These are phyloP conservation scores for Sebastes steindachneri DNA, from an alignment of 2,797 vertebrate genomes.

Conservation along the genomic window DNA sequence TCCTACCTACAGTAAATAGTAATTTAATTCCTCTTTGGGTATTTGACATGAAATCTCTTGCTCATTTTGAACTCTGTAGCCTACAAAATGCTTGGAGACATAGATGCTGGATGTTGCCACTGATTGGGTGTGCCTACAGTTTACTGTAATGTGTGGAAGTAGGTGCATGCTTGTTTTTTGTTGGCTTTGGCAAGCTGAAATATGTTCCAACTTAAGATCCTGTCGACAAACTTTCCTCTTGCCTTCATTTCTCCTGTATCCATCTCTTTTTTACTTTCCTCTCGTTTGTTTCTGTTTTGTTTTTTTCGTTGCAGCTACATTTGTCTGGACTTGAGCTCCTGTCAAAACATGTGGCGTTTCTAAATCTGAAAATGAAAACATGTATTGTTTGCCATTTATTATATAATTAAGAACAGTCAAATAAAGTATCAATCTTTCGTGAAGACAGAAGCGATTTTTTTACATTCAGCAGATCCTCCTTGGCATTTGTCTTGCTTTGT, in stretches of 20 bases:
- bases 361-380: constrained; percentile 35
- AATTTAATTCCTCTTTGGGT: constrained; percentile 70
- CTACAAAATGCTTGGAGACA: constrained; percentile 60
- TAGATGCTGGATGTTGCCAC: constrained; percentile 59
- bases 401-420: constrained; percentile 5
- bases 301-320: constrained; percentile 35
- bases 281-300: constrained; percentile 4
- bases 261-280: background rate
- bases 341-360: constrained; percentile 31
- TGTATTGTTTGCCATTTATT: background rate
- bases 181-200: constrained; percentile 67
- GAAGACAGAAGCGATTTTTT: background rate
- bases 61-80: constrained; percentile 53
- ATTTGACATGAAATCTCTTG: constrained; percentile 58
- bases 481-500: constrained; percentile 21
- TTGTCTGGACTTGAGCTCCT: constrained; percentile 53
- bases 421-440: constrained; percentile 16
- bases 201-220: constrained; percentile 69
- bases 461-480: background rate
- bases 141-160: constrained; percentile 41
- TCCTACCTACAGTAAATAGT: constrained; percentile 66
- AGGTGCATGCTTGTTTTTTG: constrained; percentile 62
- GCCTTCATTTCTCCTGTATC: constrained; percentile 19
- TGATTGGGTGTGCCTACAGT: constrained; percentile 64
- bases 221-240: constrained; percentile 54